phyloP scores from a whole-genome alignment of 2,113 vertebrate species.

The Eptesicus fuscus region DNA sequence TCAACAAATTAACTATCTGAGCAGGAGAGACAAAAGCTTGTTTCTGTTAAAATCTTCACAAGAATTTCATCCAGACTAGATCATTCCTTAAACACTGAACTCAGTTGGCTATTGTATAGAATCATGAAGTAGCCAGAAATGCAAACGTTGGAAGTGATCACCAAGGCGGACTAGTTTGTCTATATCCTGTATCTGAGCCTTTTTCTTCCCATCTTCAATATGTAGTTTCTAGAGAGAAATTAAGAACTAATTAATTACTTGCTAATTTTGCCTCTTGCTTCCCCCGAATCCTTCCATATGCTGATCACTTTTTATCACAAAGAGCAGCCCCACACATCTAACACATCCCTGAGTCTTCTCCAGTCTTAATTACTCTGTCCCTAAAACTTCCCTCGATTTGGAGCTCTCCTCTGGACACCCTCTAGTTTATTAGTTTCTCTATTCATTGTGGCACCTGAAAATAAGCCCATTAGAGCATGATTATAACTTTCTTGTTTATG shows the following conservation, averaged over 20 bases:
- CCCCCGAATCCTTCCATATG: neutral
- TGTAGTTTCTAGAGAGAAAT: neutral
- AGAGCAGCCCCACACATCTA: neutral
- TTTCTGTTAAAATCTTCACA: constrained; percentile 3
- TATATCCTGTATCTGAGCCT: neutral
- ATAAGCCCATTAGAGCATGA: neutral
- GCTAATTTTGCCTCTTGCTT: neutral
- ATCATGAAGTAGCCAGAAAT: neutral
- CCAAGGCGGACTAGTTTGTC: neutral
- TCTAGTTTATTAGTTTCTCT: neutral
- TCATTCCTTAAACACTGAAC: neutral
- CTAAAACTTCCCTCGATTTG: neutral
- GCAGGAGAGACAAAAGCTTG: neutral
- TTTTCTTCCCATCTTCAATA: neutral
- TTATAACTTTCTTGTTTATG: neutral
- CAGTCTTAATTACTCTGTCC: neutral
- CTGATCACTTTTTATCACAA: neutral
- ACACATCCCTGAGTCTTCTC: neutral
- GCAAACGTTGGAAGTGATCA: neutral
- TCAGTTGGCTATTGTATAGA: neutral
- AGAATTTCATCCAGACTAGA: neutral
- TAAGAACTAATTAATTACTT: neutral
- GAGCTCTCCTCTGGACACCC: neutral
- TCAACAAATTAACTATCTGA: neutral
- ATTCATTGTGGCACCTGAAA: neutral